Evolutionary conservation across 1,140 invertebrate genomes (phyloP).

Genomic region (Armadillidium nasatum): DNA sequence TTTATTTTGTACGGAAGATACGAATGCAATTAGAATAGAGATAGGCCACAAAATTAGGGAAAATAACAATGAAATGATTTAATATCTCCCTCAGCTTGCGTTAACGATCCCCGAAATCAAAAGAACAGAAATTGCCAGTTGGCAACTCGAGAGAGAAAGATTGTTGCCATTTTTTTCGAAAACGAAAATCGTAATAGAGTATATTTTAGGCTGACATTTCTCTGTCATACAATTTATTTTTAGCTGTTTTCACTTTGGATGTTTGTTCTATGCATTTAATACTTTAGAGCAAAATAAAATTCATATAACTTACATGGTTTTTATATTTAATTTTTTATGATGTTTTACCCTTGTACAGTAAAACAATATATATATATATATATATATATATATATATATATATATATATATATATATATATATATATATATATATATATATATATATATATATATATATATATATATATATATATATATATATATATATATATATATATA

Average conservation of each 20-base stretch:
- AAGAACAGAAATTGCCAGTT: not conserved
- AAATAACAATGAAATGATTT: constrained; percentile 5
- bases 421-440: constrained; percentile 7
- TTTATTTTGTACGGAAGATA: not conserved
- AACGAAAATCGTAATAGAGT: not conserved
- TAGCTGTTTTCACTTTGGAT: no score
- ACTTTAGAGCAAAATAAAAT: no score
- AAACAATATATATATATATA: not conserved
- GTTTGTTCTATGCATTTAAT: no score
- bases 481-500: constrained; percentile 15
- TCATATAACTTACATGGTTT: not conserved
- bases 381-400: constrained; percentile 13
- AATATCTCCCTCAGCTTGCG: constrained; percentile 7
- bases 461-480: constrained; percentile 13
- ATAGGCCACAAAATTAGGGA: not conserved
- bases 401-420: constrained; percentile 15
- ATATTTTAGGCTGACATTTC: not conserved
- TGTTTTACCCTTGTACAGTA: not conserved
- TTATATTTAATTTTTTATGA: not conserved
- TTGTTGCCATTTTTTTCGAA: not conserved
- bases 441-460: not conserved
- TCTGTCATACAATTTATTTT: not conserved
- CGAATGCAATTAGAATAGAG: constrained; percentile 4
- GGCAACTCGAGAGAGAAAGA: not conserved
- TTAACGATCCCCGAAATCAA: not conserved